phyloP scores from a whole-genome alignment of 2,113 vertebrate species.

The Lanius ludovicianus region DNA sequence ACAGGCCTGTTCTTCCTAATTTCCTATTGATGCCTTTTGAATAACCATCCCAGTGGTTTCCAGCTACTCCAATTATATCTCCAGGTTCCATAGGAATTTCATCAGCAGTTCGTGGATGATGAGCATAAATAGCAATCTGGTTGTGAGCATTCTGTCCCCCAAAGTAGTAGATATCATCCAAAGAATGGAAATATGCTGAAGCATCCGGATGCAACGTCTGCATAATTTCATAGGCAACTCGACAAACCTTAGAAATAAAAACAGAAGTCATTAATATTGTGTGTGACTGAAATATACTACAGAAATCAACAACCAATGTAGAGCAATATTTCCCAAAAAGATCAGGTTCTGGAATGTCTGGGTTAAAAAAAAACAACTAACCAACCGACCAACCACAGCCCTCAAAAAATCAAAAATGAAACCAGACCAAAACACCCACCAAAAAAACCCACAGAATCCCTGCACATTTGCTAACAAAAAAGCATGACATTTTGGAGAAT shows the following conservation, averaged over 20 bases:
- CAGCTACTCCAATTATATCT: slow-evolving; percentile 94
- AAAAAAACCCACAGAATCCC: background rate
- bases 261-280: background rate
- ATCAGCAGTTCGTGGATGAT: slow-evolving; percentile 88
- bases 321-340: background rate
- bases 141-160: slow-evolving; percentile 98
- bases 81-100: slow-evolving; percentile 96
- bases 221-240: slow-evolving; percentile 99
- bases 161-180: slow-evolving; percentile 99
- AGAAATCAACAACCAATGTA: background rate
- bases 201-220: slow-evolving; percentile 96
- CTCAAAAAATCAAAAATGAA: background rate
- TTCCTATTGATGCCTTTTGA: slow-evolving; percentile 98
- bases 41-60: slow-evolving; percentile 98
- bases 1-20: slow-evolving; percentile 93
- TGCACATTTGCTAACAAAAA: background rate
- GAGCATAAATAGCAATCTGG: slow-evolving; percentile 93
- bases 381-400: background rate
- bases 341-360: background rate
- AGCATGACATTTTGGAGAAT: background rate
- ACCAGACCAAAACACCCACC: background rate
- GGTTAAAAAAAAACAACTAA: background rate
- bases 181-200: slow-evolving; percentile 92
- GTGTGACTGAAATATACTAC: background rate
- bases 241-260: slow-evolving; percentile 85